Conservation (phyloP, 2,888 invertebrate species). For the Calliopum simillimum region DNA sequence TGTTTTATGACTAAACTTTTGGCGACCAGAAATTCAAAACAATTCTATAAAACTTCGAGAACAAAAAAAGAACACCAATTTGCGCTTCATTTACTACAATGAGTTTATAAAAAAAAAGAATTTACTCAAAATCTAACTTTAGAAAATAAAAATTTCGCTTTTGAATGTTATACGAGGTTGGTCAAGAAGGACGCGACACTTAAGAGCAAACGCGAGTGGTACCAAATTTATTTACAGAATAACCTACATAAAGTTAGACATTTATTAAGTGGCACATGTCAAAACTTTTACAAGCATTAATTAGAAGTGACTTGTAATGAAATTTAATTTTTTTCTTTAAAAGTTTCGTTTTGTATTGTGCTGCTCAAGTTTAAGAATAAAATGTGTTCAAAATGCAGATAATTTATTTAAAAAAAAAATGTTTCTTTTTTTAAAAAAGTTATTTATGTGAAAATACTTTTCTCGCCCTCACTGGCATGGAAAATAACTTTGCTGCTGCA, state of each 20-base stretch:
- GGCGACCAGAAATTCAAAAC: slow-evolving; percentile 11
- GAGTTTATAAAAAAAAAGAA: slow-evolving; percentile 18
- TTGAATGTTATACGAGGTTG: too few relatives aligned
- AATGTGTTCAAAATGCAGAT: too few relatives aligned
- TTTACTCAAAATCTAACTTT: background rate
- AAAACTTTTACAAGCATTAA: background rate
- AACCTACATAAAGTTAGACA: background rate
- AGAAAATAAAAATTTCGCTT: background rate
- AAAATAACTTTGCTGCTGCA: too few relatives aligned
- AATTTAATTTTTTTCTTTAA: too few relatives aligned
- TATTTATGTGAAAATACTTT: too few relatives aligned
- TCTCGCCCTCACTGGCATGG: too few relatives aligned
- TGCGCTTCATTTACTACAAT: slow-evolving; percentile 22
- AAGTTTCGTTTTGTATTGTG: too few relatives aligned
- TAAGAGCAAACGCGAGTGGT: background rate
- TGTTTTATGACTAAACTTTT: slow-evolving; percentile 29
- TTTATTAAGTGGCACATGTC: slow-evolving; percentile 21
- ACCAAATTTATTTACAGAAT: background rate
- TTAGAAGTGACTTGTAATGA: too few relatives aligned
- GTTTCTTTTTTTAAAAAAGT: too few relatives aligned
- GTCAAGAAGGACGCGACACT: background rate
- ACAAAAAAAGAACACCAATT: slow-evolving; percentile 20
- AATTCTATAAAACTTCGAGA: slow-evolving; percentile 12
- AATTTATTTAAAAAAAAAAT: too few relatives aligned
- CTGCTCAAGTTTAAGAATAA: too few relatives aligned